Conservation (phyloP, 2,113 vertebrate species). For the Lepidothrix coronata region DNA sequence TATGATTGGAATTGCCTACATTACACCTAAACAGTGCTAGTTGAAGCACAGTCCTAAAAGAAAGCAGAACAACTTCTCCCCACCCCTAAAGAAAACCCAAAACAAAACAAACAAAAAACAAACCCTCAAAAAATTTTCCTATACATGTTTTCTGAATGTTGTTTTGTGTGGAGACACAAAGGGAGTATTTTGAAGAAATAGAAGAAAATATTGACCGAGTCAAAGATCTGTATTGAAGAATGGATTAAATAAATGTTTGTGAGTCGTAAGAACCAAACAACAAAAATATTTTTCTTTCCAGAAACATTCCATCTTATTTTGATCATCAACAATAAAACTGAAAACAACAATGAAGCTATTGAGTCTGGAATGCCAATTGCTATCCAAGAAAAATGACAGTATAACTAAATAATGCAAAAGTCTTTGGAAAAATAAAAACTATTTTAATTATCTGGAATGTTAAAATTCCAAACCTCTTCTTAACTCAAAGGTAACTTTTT, state of each 20-base stretch:
- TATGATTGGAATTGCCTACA: neutral
- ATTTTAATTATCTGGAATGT: neutral
- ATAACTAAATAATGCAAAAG: conserved; percentile 45
- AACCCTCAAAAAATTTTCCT: neutral
- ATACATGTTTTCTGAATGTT: conserved; percentile 21
- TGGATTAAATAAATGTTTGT: conserved; percentile 71
- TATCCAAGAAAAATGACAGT: conserved; percentile 61
- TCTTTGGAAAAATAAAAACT: neutral
- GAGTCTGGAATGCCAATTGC: conserved; percentile 52
- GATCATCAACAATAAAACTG: conserved; percentile 55
- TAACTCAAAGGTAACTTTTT: neutral
- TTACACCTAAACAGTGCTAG: neutral
- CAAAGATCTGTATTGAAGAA: conserved; percentile 65
- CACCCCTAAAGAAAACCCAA: neutral
- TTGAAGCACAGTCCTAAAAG: neutral
- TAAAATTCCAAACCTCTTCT: neutral
- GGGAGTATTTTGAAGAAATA: conserved; percentile 63
- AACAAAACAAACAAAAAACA: neutral
- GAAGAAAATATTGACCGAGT: conserved; percentile 68
- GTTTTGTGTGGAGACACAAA: conserved; percentile 55
- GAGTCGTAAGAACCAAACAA: conserved; percentile 62
- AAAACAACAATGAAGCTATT: conserved; percentile 52
- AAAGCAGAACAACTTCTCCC: neutral
- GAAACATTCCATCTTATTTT: conserved; percentile 63
- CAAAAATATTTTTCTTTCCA: conserved; percentile 65